Base-by-base conservation (phyloP, 2,113 vertebrate genomes). In the Leptobrachium ailaonicum region DNA sequence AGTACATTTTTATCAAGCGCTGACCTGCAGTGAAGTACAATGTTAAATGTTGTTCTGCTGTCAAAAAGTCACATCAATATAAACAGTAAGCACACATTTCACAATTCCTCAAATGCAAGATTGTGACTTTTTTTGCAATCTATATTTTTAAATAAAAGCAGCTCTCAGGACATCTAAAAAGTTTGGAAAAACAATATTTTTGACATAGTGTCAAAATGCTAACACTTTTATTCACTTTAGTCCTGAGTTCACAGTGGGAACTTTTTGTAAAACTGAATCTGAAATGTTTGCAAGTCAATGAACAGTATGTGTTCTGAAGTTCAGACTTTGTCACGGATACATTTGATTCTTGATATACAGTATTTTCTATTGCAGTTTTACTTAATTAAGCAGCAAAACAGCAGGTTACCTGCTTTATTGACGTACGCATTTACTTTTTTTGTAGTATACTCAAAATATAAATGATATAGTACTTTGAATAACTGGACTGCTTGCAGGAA, bases 171-270 rank as follows among this genome's bases (percentile, higher is more conserved):
- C 75, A 77, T 77, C 53, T 68, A 63, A 9, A 9, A 68, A 4
- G 50, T 67, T 45, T 60, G 41, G 10, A 3, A 76, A 66, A 67
- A 66, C 44, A 75, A 76, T 50, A 69, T 86, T 86, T 87, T 84
- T 88, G 85, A 90, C 84, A 87, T 80, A 41, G 77, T 86, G 86
- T 87, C 85, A 89, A 90, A 86, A 89, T 86, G 87, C 85, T 86
- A 84, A 82, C 41, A 32, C 84, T 88, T 85, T 76, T 81, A 79
- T 85, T 69, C 58, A 44, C 66, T 69, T 85, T 83, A 69, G 62
- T 82, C 85, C 85, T 86, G 87, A 88, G 87, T 86, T 88, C 88
- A 88, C 86, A 88, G 87, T 73, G 83, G 84, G 86, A 90, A 86
- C 82, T 82, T 87, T 86, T 89, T 87, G 80, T 73, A 87, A 85